Evolutionary conservation across 2,113 vertebrate species (phyloP), one percentile per base, ranked within the genome.

Genomic region (Meleagris gallopavo): DNA sequence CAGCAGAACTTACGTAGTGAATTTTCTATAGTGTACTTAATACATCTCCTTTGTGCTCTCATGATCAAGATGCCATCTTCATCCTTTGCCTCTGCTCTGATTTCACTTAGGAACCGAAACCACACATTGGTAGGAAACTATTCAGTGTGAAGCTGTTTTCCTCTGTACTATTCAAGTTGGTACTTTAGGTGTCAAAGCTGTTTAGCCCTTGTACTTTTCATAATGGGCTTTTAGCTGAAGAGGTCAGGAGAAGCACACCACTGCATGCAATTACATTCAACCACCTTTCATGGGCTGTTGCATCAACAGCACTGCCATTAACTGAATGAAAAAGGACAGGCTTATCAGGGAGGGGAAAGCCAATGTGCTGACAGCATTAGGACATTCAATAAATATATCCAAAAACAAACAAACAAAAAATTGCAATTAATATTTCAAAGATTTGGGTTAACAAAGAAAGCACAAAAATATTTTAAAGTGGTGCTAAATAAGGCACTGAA

Each of bases 1-100:
- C 18, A 80, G 14, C 20, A 34, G 9, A 73, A 19, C 4, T 41
- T 55, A 19, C 66, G 15, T 21, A 65, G 17, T 38, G 57, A 18
- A 0, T 0, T 48, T 54, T 88, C 32, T 52, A 1, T 5, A 46
- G 4, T 27, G 13, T 61, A 36, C 9, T 70, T 75, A 40, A 43
- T 69, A 48, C 3, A 4, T 67, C 15, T 75, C 5, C 30, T 80
- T 48, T 88, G 10, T 75, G 29, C 20, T 77, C 25, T 32, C 20
- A 75, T 82, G 40, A 30, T 62, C 41, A 64, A 30, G 11, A 61
- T 46, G 12, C 6, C 19, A 5, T 61, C 21, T 64, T 52, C 24
- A 45, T 40, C 22, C 40, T 15, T 40, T 55, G 9, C 21, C 10
- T 65, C 13, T 0, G 0, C 5, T 57, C 21, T 61, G 13, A 9